These are phyloP conservation scores for Accipiter badius DNA, from an alignment of 2,797 vertebrate genomes.

Conservation along the genomic window DNA sequence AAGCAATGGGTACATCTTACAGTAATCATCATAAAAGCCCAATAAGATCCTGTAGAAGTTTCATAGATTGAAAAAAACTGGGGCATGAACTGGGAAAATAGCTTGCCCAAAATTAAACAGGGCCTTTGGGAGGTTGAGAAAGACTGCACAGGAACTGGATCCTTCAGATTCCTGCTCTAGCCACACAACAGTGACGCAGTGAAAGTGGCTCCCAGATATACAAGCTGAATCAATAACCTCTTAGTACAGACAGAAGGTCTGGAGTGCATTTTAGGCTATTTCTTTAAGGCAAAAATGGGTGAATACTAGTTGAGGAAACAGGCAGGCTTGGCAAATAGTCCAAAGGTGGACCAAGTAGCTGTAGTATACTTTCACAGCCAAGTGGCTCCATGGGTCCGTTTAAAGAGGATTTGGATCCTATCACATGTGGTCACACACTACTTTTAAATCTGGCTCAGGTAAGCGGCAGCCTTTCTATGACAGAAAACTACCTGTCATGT, in stretches of 20 bases:
- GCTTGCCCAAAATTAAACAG: not conserved
- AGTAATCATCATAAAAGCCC: not conserved
- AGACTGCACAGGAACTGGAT: not conserved
- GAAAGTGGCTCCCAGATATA: not conserved
- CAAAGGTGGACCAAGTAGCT: not conserved
- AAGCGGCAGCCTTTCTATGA: not conserved
- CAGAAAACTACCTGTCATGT: not conserved
- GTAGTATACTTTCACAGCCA: not conserved
- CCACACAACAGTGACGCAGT: not conserved
- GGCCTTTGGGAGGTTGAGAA: not conserved
- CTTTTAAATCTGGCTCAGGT: not conserved
- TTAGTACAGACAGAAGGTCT: not conserved
- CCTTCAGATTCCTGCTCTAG: not conserved
- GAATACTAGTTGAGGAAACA: not conserved
- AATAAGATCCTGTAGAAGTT: not conserved
- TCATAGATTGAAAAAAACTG: not conserved
- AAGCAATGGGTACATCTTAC: not conserved
- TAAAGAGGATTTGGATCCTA: not conserved
- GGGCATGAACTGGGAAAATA: not conserved
- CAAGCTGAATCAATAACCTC: not conserved
- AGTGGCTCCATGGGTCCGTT: not conserved
- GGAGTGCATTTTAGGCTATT: not conserved
- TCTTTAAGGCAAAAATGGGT: slow-evolving; percentile 43
- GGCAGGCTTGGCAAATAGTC: not conserved
- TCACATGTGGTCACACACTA: not conserved